phyloP scores from a whole-genome alignment of 2,888 invertebrate genomes.

The Adelphocoris suturalis region DNA sequence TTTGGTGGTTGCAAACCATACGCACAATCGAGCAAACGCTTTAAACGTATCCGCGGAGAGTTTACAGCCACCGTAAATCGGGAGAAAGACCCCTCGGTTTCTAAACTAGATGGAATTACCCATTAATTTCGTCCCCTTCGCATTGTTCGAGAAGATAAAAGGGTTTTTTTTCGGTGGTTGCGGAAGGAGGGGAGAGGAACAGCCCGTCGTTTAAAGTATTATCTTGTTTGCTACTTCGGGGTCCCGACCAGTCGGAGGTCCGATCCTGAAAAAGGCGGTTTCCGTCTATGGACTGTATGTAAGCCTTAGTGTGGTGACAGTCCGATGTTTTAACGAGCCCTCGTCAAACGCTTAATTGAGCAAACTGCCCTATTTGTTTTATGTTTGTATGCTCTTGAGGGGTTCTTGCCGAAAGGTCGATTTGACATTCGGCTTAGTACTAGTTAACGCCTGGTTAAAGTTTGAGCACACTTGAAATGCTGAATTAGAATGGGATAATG shows the following conservation, averaged over 20 bases:
- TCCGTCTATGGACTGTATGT: background rate
- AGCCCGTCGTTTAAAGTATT: background rate
- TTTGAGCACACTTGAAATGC: too few relatives aligned
- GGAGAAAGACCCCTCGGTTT: background rate
- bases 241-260: background rate
- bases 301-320: background rate
- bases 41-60: background rate
- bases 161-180: background rate
- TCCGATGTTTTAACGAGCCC: background rate
- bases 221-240: background rate
- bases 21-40: background rate
- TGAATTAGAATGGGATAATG: too few relatives aligned
- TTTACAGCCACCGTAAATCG: background rate
- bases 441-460: too few relatives aligned
- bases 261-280: background rate
- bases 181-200: background rate
- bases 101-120: conserved; percentile 25
- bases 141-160: conserved; percentile 2
- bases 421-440: background rate
- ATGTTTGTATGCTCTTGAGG: background rate
- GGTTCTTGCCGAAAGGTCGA: background rate
- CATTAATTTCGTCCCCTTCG: conserved; percentile 11
- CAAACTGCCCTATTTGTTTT: background rate
- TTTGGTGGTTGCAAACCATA: too few relatives aligned
- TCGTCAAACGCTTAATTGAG: background rate